phyloP scores from a whole-genome alignment of 2,888 invertebrate genomes.

The Fragum sueziense region DNA sequence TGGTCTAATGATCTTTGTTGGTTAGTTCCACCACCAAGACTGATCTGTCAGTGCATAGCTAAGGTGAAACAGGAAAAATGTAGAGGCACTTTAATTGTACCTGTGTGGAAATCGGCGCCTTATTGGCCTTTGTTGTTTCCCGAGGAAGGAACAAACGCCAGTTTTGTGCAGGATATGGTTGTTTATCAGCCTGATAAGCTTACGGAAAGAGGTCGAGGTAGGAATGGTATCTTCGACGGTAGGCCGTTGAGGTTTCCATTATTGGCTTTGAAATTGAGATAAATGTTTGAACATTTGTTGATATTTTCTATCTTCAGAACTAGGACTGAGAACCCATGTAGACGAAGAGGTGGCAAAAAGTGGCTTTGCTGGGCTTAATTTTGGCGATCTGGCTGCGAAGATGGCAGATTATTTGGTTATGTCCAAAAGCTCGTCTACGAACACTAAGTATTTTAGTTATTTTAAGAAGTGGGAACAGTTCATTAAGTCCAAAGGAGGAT shows the following conservation, averaged over 20 bases:
- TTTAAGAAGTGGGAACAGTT: constrained; percentile 49
- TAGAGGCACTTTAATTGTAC: constrained; percentile 7
- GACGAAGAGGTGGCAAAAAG: constrained; percentile 4
- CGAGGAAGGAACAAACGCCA: neutral
- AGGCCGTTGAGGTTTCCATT: constrained; percentile 6
- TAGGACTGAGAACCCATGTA: constrained; percentile 14
- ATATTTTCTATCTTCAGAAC: neutral
- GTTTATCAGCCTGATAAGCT: too few species aligned
- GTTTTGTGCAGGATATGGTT: neutral
- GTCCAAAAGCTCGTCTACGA: constrained; percentile 34
- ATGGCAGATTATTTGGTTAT: constrained; percentile 27
- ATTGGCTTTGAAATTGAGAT: neutral
- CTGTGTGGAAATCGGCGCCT: constrained; percentile 1
- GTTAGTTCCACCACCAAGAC: constrained; percentile 35
- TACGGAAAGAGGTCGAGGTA: constrained; percentile 3
- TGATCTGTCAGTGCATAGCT: too few species aligned
- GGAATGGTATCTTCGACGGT: constrained; percentile 25
- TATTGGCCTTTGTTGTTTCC: constrained; percentile 10
- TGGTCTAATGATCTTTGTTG: constrained; percentile 11
- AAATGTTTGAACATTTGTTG: too few species aligned
- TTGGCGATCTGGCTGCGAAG: constrained; percentile 10
- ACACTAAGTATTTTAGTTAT: constrained; percentile 33
- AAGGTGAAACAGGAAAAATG: constrained; percentile 12
- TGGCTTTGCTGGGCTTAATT: neutral
- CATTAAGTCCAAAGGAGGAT: neutral